Conservation (phyloP, 2,888 invertebrate genomes). For the Polyommatus icarus region DNA sequence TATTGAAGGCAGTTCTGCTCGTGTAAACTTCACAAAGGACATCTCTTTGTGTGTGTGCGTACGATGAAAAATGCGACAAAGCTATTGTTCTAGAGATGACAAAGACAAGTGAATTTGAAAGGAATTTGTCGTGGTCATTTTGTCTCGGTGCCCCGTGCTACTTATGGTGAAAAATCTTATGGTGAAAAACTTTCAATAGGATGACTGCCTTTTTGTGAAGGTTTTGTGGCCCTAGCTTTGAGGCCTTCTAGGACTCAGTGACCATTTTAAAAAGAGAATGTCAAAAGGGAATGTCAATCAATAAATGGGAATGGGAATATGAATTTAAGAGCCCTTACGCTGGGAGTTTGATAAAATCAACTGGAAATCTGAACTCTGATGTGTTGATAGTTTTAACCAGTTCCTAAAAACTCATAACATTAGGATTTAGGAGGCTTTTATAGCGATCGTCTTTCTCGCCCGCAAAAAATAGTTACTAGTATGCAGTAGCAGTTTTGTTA, state of each 20-base stretch:
- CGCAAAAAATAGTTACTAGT: no score
- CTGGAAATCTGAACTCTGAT: no score
- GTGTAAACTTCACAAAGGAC: not conserved
- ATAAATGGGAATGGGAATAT: no score
- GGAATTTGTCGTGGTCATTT: constrained; percentile 16
- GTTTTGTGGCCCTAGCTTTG: not conserved
- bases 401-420: no score
- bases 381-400: no score
- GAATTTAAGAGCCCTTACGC: no score
- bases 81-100: constrained; percentile 7
- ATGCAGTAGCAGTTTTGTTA: no score
- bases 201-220: not conserved
- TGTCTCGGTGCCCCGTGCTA: not conserved
- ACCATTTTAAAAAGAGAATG: no score
- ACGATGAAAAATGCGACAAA: constrained; percentile 11
- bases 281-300: no score
- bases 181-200: not conserved
- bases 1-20: not conserved
- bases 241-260: not conserved
- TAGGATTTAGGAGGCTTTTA: no score
- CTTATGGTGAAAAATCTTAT: not conserved
- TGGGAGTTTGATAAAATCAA: no score
- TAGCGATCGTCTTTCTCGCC: no score
- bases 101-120: constrained; percentile 16
- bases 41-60: not conserved